These are phyloP conservation scores for Eupithecia pulchellata DNA, from an alignment of 2,888 invertebrate genomes.

Conservation along the genomic window DNA sequence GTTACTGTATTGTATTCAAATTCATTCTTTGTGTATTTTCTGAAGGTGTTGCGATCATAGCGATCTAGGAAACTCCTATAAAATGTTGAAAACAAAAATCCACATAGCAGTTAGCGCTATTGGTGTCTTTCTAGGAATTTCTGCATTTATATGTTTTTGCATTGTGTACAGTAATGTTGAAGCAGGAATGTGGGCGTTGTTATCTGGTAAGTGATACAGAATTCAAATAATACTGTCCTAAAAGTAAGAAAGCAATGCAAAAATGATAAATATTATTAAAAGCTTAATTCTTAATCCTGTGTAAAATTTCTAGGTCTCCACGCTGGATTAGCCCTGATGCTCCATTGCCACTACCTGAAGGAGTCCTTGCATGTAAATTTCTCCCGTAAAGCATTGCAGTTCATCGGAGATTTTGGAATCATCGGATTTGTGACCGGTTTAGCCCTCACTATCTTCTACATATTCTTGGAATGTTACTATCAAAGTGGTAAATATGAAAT, in stretches of 20 bases:
- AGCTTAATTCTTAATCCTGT: neutral
- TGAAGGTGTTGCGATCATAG: neutral
- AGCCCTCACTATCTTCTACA: slow-evolving; percentile 77
- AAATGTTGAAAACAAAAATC: slow-evolving; percentile 74
- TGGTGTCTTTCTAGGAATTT: slow-evolving; percentile 69
- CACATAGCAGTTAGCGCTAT: slow-evolving; percentile 73
- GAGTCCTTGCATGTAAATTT: slow-evolving; percentile 81
- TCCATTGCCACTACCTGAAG: slow-evolving; percentile 76
- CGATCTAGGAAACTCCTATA: slow-evolving; percentile 19
- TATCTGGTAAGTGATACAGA: slow-evolving; percentile 68
- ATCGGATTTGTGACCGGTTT: slow-evolving; percentile 76
- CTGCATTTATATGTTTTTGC: slow-evolving; percentile 80
- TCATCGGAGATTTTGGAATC: slow-evolving; percentile 79
- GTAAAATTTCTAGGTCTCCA: slow-evolving; percentile 63
- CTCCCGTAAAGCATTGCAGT: slow-evolving; percentile 74
- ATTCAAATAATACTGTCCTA: neutral
- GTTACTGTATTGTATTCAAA: neutral
- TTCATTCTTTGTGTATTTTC: neutral
- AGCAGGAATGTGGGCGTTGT: slow-evolving; percentile 80
- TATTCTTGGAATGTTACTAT: slow-evolving; percentile 74
- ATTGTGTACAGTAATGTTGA: slow-evolving; percentile 78
- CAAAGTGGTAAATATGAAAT: slow-evolving; percentile 65
- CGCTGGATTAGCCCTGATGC: slow-evolving; percentile 68
- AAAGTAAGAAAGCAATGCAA: too few species aligned
- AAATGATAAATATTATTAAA: too few species aligned